These are phyloP conservation scores for Synanthedon formicaeformis DNA, from an alignment of 2,888 invertebrate genomes.

Conservation along the genomic window DNA sequence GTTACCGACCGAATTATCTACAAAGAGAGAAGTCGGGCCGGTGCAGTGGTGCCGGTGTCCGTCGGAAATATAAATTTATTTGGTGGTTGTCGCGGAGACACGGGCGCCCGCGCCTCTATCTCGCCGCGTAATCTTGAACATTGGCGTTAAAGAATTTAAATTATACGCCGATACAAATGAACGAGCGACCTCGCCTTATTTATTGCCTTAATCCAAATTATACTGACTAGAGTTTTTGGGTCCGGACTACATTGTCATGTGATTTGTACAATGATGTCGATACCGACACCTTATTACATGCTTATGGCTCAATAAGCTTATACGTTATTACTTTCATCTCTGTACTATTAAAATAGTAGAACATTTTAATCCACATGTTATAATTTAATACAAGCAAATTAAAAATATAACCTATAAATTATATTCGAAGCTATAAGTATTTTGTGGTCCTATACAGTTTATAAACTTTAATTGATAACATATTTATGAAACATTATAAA, in stretches of 20 bases:
- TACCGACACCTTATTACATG: slow-evolving; percentile 21
- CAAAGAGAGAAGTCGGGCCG: slow-evolving; percentile 59
- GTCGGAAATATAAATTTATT: slow-evolving; percentile 71
- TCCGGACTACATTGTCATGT: slow-evolving; percentile 49
- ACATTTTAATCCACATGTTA: background rate
- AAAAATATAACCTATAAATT: too few species aligned
- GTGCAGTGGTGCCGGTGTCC: slow-evolving; percentile 46
- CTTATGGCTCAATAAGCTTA: slow-evolving; percentile 2
- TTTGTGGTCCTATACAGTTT: too few species aligned
- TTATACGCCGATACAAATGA: slow-evolving; percentile 70
- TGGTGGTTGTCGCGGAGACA: slow-evolving; percentile 61
- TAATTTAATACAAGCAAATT: too few species aligned
- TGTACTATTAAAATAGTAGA: background rate
- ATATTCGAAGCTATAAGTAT: too few species aligned
- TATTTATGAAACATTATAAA: too few species aligned
- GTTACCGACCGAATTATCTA: slow-evolving; percentile 69
- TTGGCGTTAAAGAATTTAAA: slow-evolving; percentile 72
- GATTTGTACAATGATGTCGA: slow-evolving; percentile 43
- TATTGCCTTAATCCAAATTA: slow-evolving; percentile 67
- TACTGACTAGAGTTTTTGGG: slow-evolving; percentile 60
- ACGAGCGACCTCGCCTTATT: slow-evolving; percentile 62
- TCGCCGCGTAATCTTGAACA: slow-evolving; percentile 67
- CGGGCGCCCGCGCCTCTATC: slow-evolving; percentile 66
- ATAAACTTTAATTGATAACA: too few species aligned
- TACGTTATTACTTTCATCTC: background rate